Base-by-base conservation (phyloP, 2,113 vertebrate species). In the Procavia capensis region DNA sequence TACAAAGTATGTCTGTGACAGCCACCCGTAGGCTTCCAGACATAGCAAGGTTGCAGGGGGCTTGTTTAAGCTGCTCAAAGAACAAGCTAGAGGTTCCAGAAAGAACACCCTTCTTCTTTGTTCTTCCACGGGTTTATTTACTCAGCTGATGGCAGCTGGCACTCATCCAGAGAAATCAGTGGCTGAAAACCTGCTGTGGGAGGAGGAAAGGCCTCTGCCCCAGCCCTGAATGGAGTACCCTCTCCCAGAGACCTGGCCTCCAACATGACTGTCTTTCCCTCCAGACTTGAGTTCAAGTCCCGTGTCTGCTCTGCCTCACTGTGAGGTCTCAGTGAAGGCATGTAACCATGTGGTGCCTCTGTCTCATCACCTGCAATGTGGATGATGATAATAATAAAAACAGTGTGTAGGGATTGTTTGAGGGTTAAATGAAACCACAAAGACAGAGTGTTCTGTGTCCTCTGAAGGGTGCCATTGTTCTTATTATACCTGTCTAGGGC, bases 281-380 rank as follows among this genome's bases (percentile, higher is more conserved):
- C 57, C 6, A 57, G 50, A 9, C 54, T 80, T 54, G 92, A 80
- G 88, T 75, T 59, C 31, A 29, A 43, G 59, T 36, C 36, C 41
- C 19, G 59, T 5, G 24, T 63, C 75, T 10, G 45, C 24, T 19
- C 34, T 17, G 50, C 29, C 75, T 41, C n/a, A 13, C 39, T 61
- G 22, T 3, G 16, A 16, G 41, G 66, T 8, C 84, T 7, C 31
- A 43, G 64, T 34, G 11, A 22, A 45, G 74, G n/a, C 54, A 34
- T 0, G 0, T 3, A 10, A 24, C 13, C 3, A 0, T 4, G 31
- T 36, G 17, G 20, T 68, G 17, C 66, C 61, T 47, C 16, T 2
- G 61, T 13, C 25, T 93, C 43, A 50, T 81, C 54, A 6, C 31
- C 27, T 14, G 22, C 39, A 43, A 22, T 27, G 8, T 17, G 22